Conservation (phyloP, 2,888 invertebrate genomes). For the Chymomyza caudatula region DNA sequence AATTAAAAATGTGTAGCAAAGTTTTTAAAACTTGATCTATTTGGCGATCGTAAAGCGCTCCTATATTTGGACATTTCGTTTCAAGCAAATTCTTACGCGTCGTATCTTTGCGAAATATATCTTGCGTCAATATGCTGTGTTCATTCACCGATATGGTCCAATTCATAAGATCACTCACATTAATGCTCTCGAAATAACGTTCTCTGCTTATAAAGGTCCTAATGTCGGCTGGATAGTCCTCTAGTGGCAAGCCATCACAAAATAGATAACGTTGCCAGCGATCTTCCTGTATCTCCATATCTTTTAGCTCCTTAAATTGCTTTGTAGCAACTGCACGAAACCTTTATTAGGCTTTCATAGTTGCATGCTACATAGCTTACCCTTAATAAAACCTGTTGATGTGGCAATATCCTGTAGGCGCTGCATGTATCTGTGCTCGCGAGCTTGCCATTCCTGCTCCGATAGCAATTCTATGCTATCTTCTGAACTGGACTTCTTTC, state of each 20-base stretch:
- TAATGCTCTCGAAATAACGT: constrained; percentile 33
- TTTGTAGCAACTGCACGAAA: constrained; percentile 34
- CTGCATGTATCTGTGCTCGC: constrained; percentile 39
- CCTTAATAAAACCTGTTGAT: constrained; percentile 42
- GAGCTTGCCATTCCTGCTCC: constrained; percentile 41
- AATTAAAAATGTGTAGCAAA: constrained; percentile 25
- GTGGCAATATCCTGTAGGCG: constrained; percentile 53
- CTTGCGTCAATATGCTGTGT: constrained; percentile 63
- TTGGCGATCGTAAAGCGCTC: constrained; percentile 44
- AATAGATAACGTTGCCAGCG: constrained; percentile 61
- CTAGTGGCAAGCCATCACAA: constrained; percentile 64
- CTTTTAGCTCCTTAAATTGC: constrained; percentile 25
- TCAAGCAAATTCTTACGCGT: constrained; percentile 45
- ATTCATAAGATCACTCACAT: constrained; percentile 30
- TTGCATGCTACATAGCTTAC: constrained; percentile 31
- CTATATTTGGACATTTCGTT: constrained; percentile 47
- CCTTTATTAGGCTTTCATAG: not conserved
- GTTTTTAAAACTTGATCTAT: constrained; percentile 42
- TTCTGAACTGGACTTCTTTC: not conserved
- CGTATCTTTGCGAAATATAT: constrained; percentile 45
- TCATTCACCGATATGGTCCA: constrained; percentile 68
- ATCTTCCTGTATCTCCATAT: constrained; percentile 18
- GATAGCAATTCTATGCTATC: constrained; percentile 29
- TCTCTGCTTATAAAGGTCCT: constrained; percentile 52
- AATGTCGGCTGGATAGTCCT: constrained; percentile 54